These are phyloP conservation scores for Dicerorhinus sumatrensis DNA, from an alignment of 2,113 vertebrate species.

Conservation along the genomic window DNA sequence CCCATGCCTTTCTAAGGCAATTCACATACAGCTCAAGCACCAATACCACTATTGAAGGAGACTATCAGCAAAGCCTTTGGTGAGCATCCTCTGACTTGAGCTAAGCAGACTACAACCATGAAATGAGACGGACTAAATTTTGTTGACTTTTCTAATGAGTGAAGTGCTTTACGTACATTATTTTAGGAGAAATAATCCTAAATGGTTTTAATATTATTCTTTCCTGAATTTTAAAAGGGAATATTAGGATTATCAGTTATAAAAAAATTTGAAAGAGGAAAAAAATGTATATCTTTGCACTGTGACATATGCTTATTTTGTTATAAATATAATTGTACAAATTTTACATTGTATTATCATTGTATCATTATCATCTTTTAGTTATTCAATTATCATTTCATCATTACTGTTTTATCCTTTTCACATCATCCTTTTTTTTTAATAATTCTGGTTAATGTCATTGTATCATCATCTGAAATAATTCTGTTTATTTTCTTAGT, in stretches of 20 bases:
- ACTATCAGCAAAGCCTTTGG: neutral
- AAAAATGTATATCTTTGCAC: neutral
- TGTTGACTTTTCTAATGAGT: neutral
- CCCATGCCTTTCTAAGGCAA: neutral
- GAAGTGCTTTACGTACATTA: neutral
- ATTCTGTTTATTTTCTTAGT: neutral
- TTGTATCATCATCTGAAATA: constrained; percentile 7
- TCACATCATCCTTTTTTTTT: neutral
- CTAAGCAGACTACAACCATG: too few species aligned
- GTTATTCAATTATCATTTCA: neutral
- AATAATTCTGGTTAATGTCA: neutral
- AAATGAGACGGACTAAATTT: neutral
- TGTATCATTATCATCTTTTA: neutral
- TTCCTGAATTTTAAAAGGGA: neutral
- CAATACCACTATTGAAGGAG: neutral
- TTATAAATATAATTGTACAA: neutral
- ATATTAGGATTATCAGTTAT: neutral
- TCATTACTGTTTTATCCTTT: neutral
- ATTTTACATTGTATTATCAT: neutral
- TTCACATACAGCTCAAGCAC: neutral
- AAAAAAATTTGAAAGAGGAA: neutral
- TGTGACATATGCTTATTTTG: neutral
- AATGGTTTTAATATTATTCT: neutral
- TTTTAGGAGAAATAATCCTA: neutral
- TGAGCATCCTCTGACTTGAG: neutral